Evolutionary conservation across 2,797 vertebrate genomes (phyloP).

Genomic region (Acrocephalus scirpaceus): DNA sequence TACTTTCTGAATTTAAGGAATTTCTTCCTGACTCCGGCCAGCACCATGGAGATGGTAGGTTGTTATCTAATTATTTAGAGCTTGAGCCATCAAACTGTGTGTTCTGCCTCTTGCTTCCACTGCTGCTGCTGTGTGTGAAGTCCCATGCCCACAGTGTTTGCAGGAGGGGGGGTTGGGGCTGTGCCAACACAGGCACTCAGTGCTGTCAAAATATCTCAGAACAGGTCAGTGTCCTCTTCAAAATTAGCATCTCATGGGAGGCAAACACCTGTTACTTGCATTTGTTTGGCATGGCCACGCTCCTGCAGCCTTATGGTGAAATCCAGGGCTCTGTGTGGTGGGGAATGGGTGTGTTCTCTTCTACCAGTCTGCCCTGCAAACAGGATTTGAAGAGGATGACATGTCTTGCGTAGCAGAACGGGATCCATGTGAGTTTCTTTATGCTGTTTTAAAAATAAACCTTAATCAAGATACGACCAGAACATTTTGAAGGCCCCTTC

Average conservation of each 20-base stretch:
- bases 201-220: not conserved
- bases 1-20: conserved; percentile 89
- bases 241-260: not conserved
- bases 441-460: not conserved
- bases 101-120: not conserved
- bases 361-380: not conserved
- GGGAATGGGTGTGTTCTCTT: not conserved
- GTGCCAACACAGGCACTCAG: accelerated
- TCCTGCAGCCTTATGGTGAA: not conserved
- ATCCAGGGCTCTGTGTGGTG: not conserved
- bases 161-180: not conserved
- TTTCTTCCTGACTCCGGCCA: conserved; percentile 86
- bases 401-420: not conserved
- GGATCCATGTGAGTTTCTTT: not conserved
- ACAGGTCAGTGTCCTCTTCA: not conserved
- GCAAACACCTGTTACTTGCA: not conserved
- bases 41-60: conserved; percentile 83
- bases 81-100: not conserved
- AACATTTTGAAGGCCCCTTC: not conserved
- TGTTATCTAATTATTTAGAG: not conserved
- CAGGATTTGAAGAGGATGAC: not conserved
- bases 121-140: not conserved
- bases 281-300: not conserved
- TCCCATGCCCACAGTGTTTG: not conserved
- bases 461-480: not conserved